Evolutionary conservation across 2,797 vertebrate genomes (phyloP), one percentile per base, ranked within the genome.

Genomic region (Bovichtus diacanthus): DNA sequence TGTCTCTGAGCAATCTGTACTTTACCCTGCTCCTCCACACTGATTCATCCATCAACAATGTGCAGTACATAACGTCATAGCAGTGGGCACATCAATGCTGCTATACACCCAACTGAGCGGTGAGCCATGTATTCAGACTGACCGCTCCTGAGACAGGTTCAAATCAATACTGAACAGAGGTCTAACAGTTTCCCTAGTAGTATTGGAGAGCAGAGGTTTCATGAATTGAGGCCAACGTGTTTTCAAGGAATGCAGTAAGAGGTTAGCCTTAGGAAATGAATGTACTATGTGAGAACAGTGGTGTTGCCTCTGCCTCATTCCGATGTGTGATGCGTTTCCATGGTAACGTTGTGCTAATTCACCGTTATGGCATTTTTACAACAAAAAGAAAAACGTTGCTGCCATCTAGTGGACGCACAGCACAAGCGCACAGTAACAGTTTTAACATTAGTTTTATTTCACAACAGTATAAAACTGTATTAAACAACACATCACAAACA

Each of bases 241-340:
- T 54, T 4, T 27, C 29, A 4, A 9, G 6, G 9, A 64, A 58
- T 21, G 6, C 43, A 49, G 5, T 6, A 8, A 31, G 0, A 43
- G 13, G 10, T 7, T 69, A 19, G 62, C 80, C 50, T n/a, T 0
- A 13, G 53, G 61, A 47, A n/a, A 62, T 58, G 12, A 27, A 12
- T 75, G 44, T 8, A 10, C 19, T 15, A 1, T 51, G 47, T 1
- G 18, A 5, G 6, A 55, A 44, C 4, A 13, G 7, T 15, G 13
- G 0, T 11, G 0, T 11, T 34, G 27, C 23, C 19, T 21, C 31
- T 1, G 2, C 6, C 12, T 51, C 21, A 18, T 47, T 65, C 39
- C 63, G 65, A 53, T 44, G 31, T 44, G 41, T 38, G 13, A 21
- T 23, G 11, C 60, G 87, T 92, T 87, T 71, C 88, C 88, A 92